Conservation (phyloP, 1,140 invertebrate genomes). For the Heterodera schachtii region DNA sequence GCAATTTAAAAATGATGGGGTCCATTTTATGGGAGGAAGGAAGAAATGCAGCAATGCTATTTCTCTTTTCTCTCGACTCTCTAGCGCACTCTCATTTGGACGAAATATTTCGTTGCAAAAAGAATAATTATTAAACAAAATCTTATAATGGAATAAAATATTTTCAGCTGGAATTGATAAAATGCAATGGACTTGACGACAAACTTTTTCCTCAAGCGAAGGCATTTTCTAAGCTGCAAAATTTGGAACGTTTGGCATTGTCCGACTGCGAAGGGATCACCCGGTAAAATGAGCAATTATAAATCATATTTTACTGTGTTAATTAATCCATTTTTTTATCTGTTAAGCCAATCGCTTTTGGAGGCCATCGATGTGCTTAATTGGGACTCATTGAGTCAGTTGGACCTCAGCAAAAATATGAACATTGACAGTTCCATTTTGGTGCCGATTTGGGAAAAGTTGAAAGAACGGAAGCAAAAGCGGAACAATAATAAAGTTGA, state of each 20-base stretch:
- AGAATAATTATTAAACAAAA: not conserved
- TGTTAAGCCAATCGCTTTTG: constrained; percentile 10
- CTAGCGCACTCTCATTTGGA: not conserved
- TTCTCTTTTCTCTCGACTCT: not conserved
- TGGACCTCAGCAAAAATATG: constrained; percentile 27
- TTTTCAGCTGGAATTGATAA: constrained; percentile 23
- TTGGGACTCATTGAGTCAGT: constrained; percentile 6
- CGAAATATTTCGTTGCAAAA: not conserved
- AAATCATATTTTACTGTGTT: not conserved
- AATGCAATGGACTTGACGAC: constrained; percentile 7
- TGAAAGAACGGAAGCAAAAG: not conserved
- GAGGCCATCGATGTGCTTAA: constrained; percentile 1
- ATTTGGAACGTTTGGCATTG: constrained; percentile 9
- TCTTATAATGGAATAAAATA: not conserved
- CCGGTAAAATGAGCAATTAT: not conserved
- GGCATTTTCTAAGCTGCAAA: not conserved
- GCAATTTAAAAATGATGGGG: not conserved
- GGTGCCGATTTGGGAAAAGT: not conserved
- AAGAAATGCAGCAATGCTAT: not conserved
- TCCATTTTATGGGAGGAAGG: not conserved
- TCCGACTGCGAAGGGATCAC: constrained; percentile 15
- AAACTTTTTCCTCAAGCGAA: not conserved
- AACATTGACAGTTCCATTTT: constrained; percentile 22
- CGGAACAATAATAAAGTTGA: not conserved
- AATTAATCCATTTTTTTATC: not conserved